A percentile compares a stretch with the other conserved stretches of the same genome.
These are phyloP conservation scores for Parnassius orleans DNA, from an alignment of 2,888 invertebrate genomes.

Conservation along the genomic window DNA sequence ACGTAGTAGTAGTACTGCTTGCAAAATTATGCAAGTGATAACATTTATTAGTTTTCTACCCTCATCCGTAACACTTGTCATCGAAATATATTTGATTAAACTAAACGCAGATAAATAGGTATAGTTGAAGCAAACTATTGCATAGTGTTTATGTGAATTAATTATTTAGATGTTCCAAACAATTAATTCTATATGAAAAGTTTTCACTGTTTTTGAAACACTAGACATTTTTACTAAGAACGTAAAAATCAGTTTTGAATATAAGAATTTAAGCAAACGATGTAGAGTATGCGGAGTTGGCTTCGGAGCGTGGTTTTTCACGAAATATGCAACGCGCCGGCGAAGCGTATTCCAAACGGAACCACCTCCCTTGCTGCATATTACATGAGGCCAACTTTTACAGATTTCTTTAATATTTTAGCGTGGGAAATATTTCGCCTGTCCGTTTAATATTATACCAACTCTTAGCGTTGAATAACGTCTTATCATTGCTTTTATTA, in stretches of 20 bases:
- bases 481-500: not conserved
- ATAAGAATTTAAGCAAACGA: constrained; percentile 40
- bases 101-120: too few relatives aligned
- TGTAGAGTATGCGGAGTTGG: constrained; percentile 45
- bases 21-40: too few relatives aligned
- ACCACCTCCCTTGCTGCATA: constrained; percentile 58
- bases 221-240: constrained; percentile 13
- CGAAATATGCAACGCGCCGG: constrained; percentile 62
- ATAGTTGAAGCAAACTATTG: too few relatives aligned
- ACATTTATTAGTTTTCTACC: too few relatives aligned
- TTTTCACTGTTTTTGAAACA: constrained; percentile 5
- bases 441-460: constrained; percentile 30
- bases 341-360: constrained; percentile 46
- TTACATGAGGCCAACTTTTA: constrained; percentile 72
- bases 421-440: constrained; percentile 51
- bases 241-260: constrained; percentile 32
- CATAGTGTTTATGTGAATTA: too few relatives aligned
- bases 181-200: too few relatives aligned
- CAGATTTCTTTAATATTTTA: constrained; percentile 73
- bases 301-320: constrained; percentile 48
- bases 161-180: too few relatives aligned
- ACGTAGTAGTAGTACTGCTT: too few relatives aligned
- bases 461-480: not conserved
- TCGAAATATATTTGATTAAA: too few relatives aligned
- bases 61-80: too few relatives aligned